Conservation (phyloP, 1,140 invertebrate genomes). For the Papilio glaucus region DNA sequence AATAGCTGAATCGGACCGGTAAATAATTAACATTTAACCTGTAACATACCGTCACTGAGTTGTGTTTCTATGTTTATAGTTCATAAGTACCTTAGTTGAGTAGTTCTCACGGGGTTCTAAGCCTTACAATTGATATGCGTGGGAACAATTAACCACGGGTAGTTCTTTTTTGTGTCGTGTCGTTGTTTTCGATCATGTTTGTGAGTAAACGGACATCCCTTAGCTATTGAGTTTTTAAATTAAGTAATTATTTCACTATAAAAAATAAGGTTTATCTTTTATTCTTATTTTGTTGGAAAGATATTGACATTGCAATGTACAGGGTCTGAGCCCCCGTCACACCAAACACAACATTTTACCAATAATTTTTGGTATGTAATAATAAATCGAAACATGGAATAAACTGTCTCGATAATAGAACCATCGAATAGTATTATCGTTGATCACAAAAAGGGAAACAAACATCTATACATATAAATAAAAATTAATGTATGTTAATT, state of each 20-base stretch:
- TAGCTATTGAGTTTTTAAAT: not conserved
- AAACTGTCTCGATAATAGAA: too few species aligned
- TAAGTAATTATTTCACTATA: not conserved
- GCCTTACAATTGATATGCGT: slow-evolving; percentile 31
- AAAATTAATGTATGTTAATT: too few species aligned
- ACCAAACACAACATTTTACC: too few species aligned
- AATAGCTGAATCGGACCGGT: too few species aligned
- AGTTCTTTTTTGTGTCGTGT: slow-evolving; percentile 12
- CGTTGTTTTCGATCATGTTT: not conserved
- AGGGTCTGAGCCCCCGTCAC: too few species aligned
- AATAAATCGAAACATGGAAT: too few species aligned
- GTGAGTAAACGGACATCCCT: not conserved
- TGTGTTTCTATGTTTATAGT: not conserved
- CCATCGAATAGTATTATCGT: too few species aligned
- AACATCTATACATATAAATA: too few species aligned
- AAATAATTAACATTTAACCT: not conserved
- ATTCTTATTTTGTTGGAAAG: too few species aligned
- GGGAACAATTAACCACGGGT: slow-evolving; percentile 21
- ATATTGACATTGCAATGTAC: too few species aligned
- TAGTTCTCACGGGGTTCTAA: slow-evolving; percentile 33
- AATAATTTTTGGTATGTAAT: too few species aligned
- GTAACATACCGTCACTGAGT: not conserved
- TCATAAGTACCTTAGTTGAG: not conserved
- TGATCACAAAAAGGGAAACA: too few species aligned
- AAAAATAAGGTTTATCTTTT: not conserved